Base-by-base conservation (phyloP, 2,797 vertebrate genomes). In the Rhincodon typus region DNA sequence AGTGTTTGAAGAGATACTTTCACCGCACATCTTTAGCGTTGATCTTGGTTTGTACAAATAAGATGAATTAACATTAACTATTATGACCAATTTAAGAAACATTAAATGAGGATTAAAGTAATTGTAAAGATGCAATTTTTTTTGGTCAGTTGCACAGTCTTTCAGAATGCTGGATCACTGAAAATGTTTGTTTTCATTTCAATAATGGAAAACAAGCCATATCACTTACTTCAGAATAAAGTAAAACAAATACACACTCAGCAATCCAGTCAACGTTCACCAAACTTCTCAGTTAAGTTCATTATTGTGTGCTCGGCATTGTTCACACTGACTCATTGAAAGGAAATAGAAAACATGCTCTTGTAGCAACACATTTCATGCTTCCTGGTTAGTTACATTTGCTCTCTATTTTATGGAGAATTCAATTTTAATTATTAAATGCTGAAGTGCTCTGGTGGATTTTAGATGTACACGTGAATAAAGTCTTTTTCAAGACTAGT, bases 1-100 rank as follows among this genome's bases (percentile, higher is more conserved):
- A 96, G 95, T 96, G 96, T 96, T 97, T 95, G 96, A 94, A 94
- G 67, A 94, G 67, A 42, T 57, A 94, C n/a, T 70, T 69, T 27
- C 66, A 94, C 42, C 30, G 67, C 93, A 46, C 15, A 27, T 50
- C 46, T 66, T 66, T 74, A 17, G 25, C 25, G 50, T 46, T 94
- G 25, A 53, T 46, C 38, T 74, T 21, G 6, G 15, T 66, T 57
- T 91, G 19, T 88, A 88, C n/a, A 50, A 50, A 46, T 50, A 74
- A 94, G 72, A 50, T 42, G 15, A 50, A 70, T 34, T 46, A 50
- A 53, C 5, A 13, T 94, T 27, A 94, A 50, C 46, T 69, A 69
- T 72, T 94, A 50, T 21, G 93, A 72, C 67, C 27, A 66, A 1
- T 13, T 66, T 70, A 13, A 72, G 25, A 72, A 94, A 46, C 67